phyloP scores from a whole-genome alignment of 2,888 invertebrate genomes.

The Elmis aenea region DNA sequence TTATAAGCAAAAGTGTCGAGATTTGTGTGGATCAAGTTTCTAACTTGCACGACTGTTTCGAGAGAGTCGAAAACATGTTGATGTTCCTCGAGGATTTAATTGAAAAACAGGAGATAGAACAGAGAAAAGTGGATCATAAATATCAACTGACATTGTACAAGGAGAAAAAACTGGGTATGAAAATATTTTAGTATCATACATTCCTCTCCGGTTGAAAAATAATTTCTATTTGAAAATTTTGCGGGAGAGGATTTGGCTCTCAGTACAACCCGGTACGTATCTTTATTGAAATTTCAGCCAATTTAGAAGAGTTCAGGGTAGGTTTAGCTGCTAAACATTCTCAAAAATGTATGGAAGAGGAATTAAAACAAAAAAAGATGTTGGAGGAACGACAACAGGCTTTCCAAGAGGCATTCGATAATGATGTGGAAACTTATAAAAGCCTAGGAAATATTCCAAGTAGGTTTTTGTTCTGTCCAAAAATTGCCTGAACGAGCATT shows the following conservation, averaged over 20 bases:
- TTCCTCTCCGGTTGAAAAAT: too few relatives aligned
- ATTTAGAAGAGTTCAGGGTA: slow-evolving; percentile 45
- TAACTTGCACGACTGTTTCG: slow-evolving; percentile 54
- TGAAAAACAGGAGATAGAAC: slow-evolving; percentile 65
- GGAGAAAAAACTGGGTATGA: slow-evolving; percentile 64
- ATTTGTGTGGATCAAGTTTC: slow-evolving; percentile 52
- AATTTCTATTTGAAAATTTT: too few relatives aligned
- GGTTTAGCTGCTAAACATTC: slow-evolving; percentile 56
- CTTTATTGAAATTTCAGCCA: slow-evolving; percentile 30
- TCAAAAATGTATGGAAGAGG: slow-evolving; percentile 53
- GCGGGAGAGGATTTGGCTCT: too few relatives aligned
- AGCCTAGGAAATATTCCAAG: slow-evolving; percentile 58
- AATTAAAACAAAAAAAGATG: slow-evolving; percentile 51
- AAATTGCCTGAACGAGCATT: slow-evolving; percentile 17
- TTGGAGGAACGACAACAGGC: slow-evolving; percentile 63
- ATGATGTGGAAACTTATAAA: slow-evolving; percentile 61
- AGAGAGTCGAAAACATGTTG: slow-evolving; percentile 60
- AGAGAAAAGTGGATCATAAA: slow-evolving; percentile 65
- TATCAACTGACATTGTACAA: slow-evolving; percentile 67
- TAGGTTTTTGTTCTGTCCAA: slow-evolving; percentile 34
- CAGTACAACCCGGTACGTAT: too few relatives aligned
- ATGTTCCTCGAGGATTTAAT: slow-evolving; percentile 63
- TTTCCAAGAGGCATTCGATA: slow-evolving; percentile 65
- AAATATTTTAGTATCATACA: too few relatives aligned
- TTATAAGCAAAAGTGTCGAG: slow-evolving; percentile 45